Conservation (phyloP, 2,888 invertebrate species). For the Agrotis ipsilon region DNA sequence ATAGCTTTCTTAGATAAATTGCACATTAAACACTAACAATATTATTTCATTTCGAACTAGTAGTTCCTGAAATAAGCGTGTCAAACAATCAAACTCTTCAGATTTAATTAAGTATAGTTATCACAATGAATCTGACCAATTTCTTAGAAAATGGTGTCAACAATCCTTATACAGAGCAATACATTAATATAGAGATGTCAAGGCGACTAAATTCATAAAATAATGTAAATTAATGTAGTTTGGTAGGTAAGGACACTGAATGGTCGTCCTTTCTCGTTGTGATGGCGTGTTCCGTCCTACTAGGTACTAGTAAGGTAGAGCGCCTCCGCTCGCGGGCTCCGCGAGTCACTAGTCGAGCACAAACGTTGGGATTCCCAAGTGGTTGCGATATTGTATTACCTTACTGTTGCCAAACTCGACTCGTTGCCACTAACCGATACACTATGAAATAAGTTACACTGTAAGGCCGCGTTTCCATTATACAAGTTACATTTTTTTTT, state of each 20-base stretch:
- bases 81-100: too few species aligned
- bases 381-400: slow-evolving; percentile 41
- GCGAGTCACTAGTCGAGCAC: slow-evolving; percentile 30
- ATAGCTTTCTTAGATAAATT: too few species aligned
- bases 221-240: slow-evolving; percentile 20
- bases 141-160: background rate
- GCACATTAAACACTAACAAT: too few species aligned
- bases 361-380: slow-evolving; percentile 51
- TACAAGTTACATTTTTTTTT: too few species aligned
- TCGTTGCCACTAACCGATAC: slow-evolving; percentile 18
- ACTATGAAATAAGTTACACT: too few species aligned
- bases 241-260: background rate
- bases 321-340: background rate
- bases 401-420: slow-evolving; percentile 31
- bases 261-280: background rate
- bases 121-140: background rate
- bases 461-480: too few species aligned
- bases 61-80: too few species aligned
- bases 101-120: too few species aligned
- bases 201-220: slow-evolving; percentile 25
- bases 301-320: background rate
- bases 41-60: too few species aligned
- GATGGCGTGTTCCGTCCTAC: slow-evolving; percentile 13
- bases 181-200: slow-evolving; percentile 33
- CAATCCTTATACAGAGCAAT: slow-evolving; percentile 3